These are phyloP conservation scores for Enteromius fasciolatus DNA, from an alignment of 2,797 vertebrate genomes.

Conservation along the genomic window DNA sequence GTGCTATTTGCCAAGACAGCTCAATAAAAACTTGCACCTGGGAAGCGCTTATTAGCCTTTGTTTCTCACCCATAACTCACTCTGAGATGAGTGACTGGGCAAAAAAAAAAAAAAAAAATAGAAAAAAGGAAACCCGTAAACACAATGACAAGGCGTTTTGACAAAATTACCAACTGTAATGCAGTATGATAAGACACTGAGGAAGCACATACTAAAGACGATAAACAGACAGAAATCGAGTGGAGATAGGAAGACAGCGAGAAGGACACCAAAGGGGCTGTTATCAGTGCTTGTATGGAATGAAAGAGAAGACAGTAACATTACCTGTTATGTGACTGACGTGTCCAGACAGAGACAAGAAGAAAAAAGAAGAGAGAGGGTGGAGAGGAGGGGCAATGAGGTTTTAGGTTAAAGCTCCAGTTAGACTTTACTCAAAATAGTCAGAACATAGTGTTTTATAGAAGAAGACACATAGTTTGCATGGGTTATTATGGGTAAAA, in stretches of 20 bases:
- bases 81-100: constrained; percentile 33
- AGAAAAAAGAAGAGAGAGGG: constrained; percentile 61
- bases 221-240: constrained; percentile 26
- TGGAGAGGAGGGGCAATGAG: constrained; percentile 38
- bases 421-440: constrained; percentile 27
- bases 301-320: constrained; percentile 69
- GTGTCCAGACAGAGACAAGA: constrained; percentile 78
- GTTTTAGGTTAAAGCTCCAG: constrained; percentile 27
- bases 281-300: constrained; percentile 42
- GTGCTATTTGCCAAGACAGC: not conserved
- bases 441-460: not conserved
- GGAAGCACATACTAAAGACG: constrained; percentile 51
- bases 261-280: constrained; percentile 14
- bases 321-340: constrained; percentile 84
- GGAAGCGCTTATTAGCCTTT: not conserved
- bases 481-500: constrained; percentile 1
- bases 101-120: not conserved
- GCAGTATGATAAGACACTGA: constrained; percentile 42
- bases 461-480: constrained; percentile 7
- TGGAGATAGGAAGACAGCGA: constrained; percentile 9
- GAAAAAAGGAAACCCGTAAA: constrained; percentile 51
- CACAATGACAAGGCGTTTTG: constrained; percentile 45
- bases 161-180: not conserved
- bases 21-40: not conserved
- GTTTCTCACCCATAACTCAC: constrained; percentile 12